phyloP scores from a whole-genome alignment of 2,797 vertebrate species.

The Orientallactaga sibirica region DNA sequence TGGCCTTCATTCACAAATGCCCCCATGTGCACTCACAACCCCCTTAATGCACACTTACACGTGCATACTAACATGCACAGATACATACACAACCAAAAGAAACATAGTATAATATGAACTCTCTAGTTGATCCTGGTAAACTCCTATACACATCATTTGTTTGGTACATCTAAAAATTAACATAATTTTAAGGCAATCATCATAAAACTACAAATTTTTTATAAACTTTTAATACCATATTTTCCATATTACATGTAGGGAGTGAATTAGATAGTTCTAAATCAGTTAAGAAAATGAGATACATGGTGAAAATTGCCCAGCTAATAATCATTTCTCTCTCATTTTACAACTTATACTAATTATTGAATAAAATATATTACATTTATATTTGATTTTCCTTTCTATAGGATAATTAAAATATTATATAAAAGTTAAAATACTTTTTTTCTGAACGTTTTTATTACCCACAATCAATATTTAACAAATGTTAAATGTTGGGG shows the following conservation, averaged over 20 bases:
- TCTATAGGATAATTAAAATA: background rate
- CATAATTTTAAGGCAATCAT: background rate
- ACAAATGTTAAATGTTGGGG: background rate
- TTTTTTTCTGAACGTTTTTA: background rate
- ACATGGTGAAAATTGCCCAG: background rate
- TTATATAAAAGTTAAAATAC: background rate
- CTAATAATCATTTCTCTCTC: background rate
- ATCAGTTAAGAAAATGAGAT: background rate
- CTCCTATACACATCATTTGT: background rate
- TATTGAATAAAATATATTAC: background rate
- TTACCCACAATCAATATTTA: background rate
- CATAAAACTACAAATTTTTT: background rate
- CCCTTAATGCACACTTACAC: too few relatives aligned
- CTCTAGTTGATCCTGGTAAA: background rate
- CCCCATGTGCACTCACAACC: too few relatives aligned
- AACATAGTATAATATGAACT: background rate
- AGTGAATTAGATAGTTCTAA: background rate
- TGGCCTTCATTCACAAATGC: too few relatives aligned
- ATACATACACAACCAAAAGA: too few relatives aligned
- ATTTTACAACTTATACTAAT: background rate
- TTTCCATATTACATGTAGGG: background rate
- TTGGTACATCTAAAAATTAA: background rate
- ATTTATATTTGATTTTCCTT: background rate
- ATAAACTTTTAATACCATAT: background rate
- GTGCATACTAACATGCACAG: too few relatives aligned